phyloP scores from a whole-genome alignment of 1,140 invertebrate genomes.

The Drosophila guanche region DNA sequence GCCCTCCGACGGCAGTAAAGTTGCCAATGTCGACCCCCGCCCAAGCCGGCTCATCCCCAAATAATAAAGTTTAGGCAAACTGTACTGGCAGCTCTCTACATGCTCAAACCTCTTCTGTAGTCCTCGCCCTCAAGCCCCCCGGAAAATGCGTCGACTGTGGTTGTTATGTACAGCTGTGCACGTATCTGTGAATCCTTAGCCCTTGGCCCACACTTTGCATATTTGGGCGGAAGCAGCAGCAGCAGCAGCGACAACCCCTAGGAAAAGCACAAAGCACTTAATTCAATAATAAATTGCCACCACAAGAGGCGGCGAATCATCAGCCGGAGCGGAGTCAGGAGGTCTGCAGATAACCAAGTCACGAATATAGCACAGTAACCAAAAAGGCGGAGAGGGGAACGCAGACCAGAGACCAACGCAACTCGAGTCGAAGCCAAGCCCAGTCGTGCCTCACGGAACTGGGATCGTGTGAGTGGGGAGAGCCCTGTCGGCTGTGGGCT shows the following conservation, averaged over 20 bases:
- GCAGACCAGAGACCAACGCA: slow-evolving; percentile 31
- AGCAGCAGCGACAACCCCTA: slow-evolving; percentile 56
- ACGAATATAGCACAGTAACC: slow-evolving; percentile 39
- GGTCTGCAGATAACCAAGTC: slow-evolving; percentile 66
- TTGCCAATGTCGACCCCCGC: slow-evolving; percentile 15
- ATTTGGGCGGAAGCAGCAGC: slow-evolving; percentile 32
- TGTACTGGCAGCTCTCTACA: slow-evolving; percentile 63
- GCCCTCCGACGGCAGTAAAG: slow-evolving; percentile 48
- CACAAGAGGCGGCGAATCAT: slow-evolving; percentile 29
- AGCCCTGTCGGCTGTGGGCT: slow-evolving; percentile 49
- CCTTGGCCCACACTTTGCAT: slow-evolving; percentile 67
- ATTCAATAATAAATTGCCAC: slow-evolving; percentile 81
- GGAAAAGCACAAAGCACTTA: slow-evolving; percentile 58
- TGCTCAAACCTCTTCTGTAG: slow-evolving; percentile 68
- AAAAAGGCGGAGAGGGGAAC: neutral
- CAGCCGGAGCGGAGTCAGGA: slow-evolving; percentile 30
- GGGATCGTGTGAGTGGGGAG: slow-evolving; percentile 55
- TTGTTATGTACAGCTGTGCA: slow-evolving; percentile 29
- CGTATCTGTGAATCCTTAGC: neutral
- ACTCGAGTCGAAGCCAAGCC: slow-evolving; percentile 12
- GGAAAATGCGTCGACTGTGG: slow-evolving; percentile 45
- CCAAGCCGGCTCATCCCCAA: slow-evolving; percentile 24
- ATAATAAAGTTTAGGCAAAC: slow-evolving; percentile 62
- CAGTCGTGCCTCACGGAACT: slow-evolving; percentile 61
- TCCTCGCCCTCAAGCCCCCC: slow-evolving; percentile 60